Percentiles rank a stretch among this genome's conserved stretches.
phyloP scores from a whole-genome alignment of 2,113 vertebrate genomes.

The Tupaia chinensis region DNA sequence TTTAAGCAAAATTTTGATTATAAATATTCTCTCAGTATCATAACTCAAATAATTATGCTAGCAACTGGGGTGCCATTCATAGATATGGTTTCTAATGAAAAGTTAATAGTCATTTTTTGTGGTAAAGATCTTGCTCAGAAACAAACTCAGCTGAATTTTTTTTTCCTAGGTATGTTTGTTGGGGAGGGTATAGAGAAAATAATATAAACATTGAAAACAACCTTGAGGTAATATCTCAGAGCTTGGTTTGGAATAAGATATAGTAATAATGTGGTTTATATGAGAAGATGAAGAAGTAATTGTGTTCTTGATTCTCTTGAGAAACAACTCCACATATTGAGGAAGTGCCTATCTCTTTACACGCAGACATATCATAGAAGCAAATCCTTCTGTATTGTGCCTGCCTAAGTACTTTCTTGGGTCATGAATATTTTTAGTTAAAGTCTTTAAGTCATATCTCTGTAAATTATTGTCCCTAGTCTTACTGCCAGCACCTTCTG shows the following conservation, averaged over 20 bases:
- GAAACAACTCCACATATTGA: not conserved
- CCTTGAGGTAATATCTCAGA: not conserved
- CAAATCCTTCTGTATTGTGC: not conserved
- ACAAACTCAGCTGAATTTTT: not conserved
- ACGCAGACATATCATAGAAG: not conserved
- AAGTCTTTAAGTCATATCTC: not conserved
- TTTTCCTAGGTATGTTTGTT: not conserved
- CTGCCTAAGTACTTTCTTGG: not conserved
- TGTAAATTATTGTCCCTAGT: not conserved
- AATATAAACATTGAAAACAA: not conserved
- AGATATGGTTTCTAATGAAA: not conserved
- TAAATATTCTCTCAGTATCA: not conserved
- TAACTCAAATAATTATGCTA: not conserved
- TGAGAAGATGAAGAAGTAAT: not conserved
- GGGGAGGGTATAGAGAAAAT: not conserved
- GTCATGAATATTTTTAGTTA: not conserved
- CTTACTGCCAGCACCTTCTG: not conserved
- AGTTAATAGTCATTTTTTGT: not conserved
- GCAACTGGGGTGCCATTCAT: not conserved
- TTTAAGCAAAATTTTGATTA: not conserved
- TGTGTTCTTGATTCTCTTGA: not conserved
- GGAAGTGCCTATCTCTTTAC: not conserved
- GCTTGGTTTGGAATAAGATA: not conserved
- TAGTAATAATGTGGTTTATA: not conserved
- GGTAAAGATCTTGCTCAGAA: not conserved